phyloP scores from a whole-genome alignment of 2,797 vertebrate species.

The Gallinago nigripennis region DNA sequence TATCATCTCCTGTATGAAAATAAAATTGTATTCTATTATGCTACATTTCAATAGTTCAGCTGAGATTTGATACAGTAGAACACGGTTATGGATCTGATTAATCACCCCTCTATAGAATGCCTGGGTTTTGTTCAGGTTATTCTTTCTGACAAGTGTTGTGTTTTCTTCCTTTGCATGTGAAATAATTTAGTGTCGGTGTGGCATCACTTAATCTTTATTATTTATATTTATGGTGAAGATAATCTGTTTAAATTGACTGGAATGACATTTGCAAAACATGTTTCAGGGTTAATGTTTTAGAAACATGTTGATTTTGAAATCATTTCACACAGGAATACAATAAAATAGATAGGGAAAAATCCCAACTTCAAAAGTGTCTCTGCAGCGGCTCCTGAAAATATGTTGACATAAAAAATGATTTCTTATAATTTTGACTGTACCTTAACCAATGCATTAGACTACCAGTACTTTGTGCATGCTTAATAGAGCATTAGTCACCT shows the following conservation, averaged over 20 bases:
- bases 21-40: neutral
- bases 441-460: neutral
- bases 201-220: neutral
- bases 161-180: neutral
- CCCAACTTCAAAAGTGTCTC: neutral
- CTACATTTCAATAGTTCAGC: neutral
- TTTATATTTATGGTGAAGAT: neutral
- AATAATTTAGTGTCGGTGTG: neutral
- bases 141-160: neutral
- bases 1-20: neutral
- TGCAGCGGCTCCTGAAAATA: neutral
- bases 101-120: neutral
- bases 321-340: neutral
- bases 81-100: neutral
- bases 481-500: neutral
- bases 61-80: neutral
- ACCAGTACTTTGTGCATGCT: neutral
- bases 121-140: neutral
- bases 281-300: neutral
- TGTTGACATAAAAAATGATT: neutral
- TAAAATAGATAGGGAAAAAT: neutral
- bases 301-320: neutral
- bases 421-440: neutral
- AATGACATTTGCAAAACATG: fast-evolving
- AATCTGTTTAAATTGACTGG: neutral